Evolutionary conservation across 1,140 invertebrate species (phyloP), one percentile per base, ranked within the genome.

Genomic region (Anastrepha obliqua): DNA sequence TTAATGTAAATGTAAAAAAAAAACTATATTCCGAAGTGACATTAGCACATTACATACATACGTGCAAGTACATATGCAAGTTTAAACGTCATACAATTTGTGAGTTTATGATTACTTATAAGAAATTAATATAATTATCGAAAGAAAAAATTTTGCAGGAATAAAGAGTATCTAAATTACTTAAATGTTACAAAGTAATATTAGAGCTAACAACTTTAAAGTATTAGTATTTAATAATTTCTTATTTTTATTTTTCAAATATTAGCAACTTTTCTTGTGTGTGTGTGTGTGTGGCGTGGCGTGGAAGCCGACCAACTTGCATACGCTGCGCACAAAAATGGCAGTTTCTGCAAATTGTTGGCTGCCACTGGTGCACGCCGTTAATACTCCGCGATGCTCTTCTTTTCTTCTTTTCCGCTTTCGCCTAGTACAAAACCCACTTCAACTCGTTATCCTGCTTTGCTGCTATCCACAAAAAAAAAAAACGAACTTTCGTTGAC

Each of bases 311-410:
- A 5, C 5, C 74, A 81, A 81, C 74, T 20, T 81, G 74, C 74
- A 81, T 81, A 81, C 74, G 74, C 74, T 81, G 74, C 74, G 55
- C 47, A 55, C 29, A 11, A 6, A 81, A 55, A 47, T 74, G 44
- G 74, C 74, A 81, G 74, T 81, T 81, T 81, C 74, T 81, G 74
- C 74, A 81, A 81, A 47, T 81, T 29, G 74, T 55, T 81, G 74
- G 74, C 74, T 15, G 74, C 42, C 47, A 81, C 7, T 42, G n/a
- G 8, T 8, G 47, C 74, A 81, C 7, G 74, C 74, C 20, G 74
- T 81, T 17, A 81, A 81, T 55, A 81, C 74, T 17, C 42, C 67
- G 42, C 67, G 9, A 13, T 11, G 65, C 70, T 20, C 44, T 51
- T 13, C 44, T 51, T 81, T 51, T 13, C 44, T 51, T 81, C 1